Conservation (phyloP, 2,888 invertebrate genomes). For the Lycia hirtaria region DNA sequence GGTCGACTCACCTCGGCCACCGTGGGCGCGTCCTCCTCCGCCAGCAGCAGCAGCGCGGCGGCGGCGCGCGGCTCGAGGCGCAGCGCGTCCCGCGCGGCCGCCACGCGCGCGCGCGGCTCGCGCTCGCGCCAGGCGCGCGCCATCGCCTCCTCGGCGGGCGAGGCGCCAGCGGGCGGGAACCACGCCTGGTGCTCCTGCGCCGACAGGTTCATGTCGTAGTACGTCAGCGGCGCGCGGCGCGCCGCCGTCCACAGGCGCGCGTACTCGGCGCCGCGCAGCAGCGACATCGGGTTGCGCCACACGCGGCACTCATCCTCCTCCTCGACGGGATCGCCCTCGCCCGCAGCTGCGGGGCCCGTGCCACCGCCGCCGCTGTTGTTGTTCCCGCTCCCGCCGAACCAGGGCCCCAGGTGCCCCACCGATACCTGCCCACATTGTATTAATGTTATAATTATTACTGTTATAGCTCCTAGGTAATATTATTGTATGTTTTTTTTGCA, state of each 20-base stretch:
- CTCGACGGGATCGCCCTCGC: conserved; percentile 93
- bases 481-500: no score
- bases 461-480: background rate
- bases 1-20: conserved; percentile 90
- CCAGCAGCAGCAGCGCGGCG: conserved; percentile 96
- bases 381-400: conserved; percentile 93
- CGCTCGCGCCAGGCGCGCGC: conserved; percentile 96
- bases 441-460: background rate
- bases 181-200: conserved; percentile 97
- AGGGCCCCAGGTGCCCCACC: conserved; percentile 96
- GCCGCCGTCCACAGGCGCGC: conserved; percentile 96
- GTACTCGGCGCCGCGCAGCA: conserved; percentile 98
- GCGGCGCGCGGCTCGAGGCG: conserved; percentile 96
- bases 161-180: conserved; percentile 79
- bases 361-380: conserved; percentile 90
- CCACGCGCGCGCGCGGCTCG: conserved; percentile 93
- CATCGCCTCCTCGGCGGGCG: conserved; percentile 95
- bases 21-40: conserved; percentile 98
- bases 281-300: conserved; percentile 98
- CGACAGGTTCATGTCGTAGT: conserved; percentile 99
- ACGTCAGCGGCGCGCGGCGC: conserved; percentile 97
- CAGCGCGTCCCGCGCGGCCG: conserved; percentile 93
- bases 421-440: conserved; percentile 85
- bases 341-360: conserved; percentile 88
- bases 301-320: conserved; percentile 92